Conservation (phyloP, 2,888 invertebrate genomes). For the Phyto melanocephala region DNA sequence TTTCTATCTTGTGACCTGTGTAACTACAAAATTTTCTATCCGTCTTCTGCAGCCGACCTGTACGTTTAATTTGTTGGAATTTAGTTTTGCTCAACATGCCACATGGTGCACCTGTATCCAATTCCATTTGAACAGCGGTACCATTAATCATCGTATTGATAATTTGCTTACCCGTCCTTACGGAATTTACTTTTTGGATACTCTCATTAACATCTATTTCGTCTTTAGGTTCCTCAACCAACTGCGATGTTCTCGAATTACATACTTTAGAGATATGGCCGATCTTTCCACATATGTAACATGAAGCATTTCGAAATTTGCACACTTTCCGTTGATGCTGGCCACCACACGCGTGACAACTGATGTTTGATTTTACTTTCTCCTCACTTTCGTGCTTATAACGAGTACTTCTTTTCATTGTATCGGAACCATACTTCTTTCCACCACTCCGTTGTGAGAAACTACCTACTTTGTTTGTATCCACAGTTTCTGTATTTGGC, state of each 20-base stretch:
- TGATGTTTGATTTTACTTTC: no score
- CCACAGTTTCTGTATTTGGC: not conserved
- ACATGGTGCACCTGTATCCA: conserved; percentile 24
- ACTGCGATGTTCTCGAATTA: not conserved
- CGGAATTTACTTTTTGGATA: not conserved
- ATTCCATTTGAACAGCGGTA: no score
- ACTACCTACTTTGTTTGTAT: no score
- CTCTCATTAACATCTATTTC: no score
- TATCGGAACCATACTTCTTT: no score
- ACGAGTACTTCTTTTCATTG: no score
- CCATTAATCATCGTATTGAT: no score
- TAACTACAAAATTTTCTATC: conserved; percentile 33
- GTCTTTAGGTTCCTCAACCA: not conserved
- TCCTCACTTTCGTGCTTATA: no score
- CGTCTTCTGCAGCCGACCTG: conserved; percentile 2
- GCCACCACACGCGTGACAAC: not conserved
- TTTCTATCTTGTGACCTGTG: conserved; percentile 17
- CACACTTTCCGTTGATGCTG: not conserved
- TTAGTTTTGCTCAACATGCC: not conserved
- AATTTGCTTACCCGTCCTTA: conserved; percentile 23
- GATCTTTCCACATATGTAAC: not conserved
- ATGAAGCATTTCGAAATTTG: not conserved
- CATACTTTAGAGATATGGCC: not conserved
- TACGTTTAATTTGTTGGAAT: conserved; percentile 1
- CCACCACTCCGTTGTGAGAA: no score